Percentiles rank a stretch among this genome's conserved stretches.
Conservation (phyloP, 2,113 vertebrate genomes). For the Stomatorhinus ivindoensis region DNA sequence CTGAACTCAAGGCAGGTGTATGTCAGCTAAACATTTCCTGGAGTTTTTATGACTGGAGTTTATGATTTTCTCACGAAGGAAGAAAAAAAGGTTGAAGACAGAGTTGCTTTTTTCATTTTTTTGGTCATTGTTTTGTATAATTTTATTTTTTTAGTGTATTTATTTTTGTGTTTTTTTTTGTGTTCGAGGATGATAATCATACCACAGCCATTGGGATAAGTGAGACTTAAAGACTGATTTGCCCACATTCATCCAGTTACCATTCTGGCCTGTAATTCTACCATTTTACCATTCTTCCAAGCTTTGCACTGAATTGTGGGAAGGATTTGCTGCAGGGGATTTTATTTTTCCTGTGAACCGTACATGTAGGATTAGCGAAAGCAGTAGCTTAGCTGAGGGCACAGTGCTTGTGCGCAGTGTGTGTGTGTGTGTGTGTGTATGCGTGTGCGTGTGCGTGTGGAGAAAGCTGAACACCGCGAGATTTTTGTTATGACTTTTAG, state of each 20-base stretch:
- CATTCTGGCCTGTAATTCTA: neutral
- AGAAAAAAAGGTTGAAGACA: slow-evolving; percentile 46
- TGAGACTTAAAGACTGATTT: slow-evolving; percentile 7
- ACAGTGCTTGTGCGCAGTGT: slow-evolving; percentile 19
- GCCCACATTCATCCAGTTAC: neutral
- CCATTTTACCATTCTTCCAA: neutral
- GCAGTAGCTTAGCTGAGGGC: slow-evolving; percentile 45
- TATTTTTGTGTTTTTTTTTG: slow-evolving; percentile 32
- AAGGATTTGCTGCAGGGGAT: slow-evolving; percentile 11
- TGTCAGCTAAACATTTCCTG: slow-evolving; percentile 28
- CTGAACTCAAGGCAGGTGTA: slow-evolving; percentile 22
- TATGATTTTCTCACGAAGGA: slow-evolving; percentile 45
- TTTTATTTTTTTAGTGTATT: slow-evolving; percentile 44
- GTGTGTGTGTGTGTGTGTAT: slow-evolving; percentile 33
- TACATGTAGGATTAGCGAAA: slow-evolving; percentile 32
- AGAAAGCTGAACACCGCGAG: slow-evolving; percentile 50
- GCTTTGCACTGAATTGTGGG: slow-evolving; percentile 22
- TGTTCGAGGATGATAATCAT: slow-evolving; percentile 28
- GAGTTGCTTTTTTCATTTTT: slow-evolving; percentile 29
- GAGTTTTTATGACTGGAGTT: slow-evolving; percentile 38
- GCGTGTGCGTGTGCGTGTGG: slow-evolving; percentile 38
- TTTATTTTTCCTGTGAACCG: neutral
- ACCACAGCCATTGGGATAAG: slow-evolving; percentile 36
- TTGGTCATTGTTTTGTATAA: slow-evolving; percentile 37
- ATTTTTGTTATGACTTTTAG: slow-evolving; percentile 38